phyloP scores from a whole-genome alignment of 2,797 vertebrate genomes.

The Euthynnus affinis region DNA sequence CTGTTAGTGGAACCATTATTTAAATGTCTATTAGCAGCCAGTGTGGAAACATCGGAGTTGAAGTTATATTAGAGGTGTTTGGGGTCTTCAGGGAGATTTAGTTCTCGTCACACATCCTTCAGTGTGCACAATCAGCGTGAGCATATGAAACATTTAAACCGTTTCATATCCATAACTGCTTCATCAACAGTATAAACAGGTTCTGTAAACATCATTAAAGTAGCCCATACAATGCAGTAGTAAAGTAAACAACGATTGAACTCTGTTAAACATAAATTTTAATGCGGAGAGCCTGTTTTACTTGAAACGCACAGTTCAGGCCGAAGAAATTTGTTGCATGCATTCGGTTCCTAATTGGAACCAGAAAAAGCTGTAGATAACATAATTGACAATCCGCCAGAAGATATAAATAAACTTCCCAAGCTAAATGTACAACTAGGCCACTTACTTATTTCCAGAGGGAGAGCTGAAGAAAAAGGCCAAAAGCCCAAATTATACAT shows the following conservation, averaged over 20 bases:
- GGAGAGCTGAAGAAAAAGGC: slow-evolving; percentile 37
- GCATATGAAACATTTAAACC: background rate
- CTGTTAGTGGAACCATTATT: background rate
- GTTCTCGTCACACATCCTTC: background rate
- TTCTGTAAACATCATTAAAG: slow-evolving; percentile 51
- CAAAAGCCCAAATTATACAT: slow-evolving; percentile 36
- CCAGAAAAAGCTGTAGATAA: slow-evolving; percentile 38
- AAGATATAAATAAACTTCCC: slow-evolving; percentile 61
- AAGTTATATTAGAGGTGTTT: background rate
- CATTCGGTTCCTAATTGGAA: slow-evolving; percentile 33
- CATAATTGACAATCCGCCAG: slow-evolving; percentile 51
- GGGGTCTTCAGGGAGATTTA: no score
- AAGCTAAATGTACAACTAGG: slow-evolving; percentile 48
- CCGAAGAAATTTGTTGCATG: slow-evolving; percentile 24
- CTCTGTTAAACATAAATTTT: slow-evolving; percentile 31
- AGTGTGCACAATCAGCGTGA: background rate
- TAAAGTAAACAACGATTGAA: slow-evolving; percentile 33
- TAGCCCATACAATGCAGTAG: background rate
- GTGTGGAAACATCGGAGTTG: background rate
- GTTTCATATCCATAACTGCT: slow-evolving; percentile 2
- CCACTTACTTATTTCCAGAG: slow-evolving; percentile 49
- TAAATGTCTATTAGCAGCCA: no score
- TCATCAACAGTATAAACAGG: slow-evolving; percentile 20
- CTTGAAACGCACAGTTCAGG: slow-evolving; percentile 29
- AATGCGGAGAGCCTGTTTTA: slow-evolving; percentile 29